Percentiles rank a stretch among this genome's conserved stretches.
Conservation (phyloP, 2,113 vertebrate species). For the Oncorhynchus mykiss region DNA sequence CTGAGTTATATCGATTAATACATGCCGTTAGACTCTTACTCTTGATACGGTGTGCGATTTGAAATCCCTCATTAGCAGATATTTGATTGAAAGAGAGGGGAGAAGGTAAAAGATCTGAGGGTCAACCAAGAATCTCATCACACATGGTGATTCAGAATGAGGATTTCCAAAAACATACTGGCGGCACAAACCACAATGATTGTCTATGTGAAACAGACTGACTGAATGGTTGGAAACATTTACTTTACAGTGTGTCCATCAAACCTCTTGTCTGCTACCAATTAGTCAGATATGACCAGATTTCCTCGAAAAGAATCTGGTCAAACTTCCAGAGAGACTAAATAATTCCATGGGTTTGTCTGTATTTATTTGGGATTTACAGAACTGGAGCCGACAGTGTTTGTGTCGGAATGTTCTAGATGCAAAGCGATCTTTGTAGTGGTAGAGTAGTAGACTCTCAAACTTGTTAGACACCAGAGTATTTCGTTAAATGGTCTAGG, state of each 20-base stretch:
- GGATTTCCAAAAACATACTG: conserved; percentile 66
- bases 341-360: conserved; percentile 39
- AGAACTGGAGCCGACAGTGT: neutral
- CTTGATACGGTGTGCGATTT: conserved; percentile 24
- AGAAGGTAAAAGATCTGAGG: conserved; percentile 22
- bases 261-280: conserved; percentile 62
- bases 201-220: conserved; percentile 41
- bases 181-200: conserved; percentile 56
- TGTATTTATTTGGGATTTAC: conserved; percentile 12
- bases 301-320: conserved; percentile 40
- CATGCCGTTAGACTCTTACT: conserved; percentile 38
- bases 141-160: conserved; percentile 57
- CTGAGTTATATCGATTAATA: conserved; percentile 52
- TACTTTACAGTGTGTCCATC: conserved; percentile 67
- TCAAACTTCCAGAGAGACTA: conserved; percentile 39
- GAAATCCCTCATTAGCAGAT: conserved; percentile 37
- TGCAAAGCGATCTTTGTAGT: neutral
- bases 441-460: neutral
- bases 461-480: neutral
- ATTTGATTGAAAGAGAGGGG: conserved; percentile 56
- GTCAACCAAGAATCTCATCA: conserved; percentile 46
- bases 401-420: neutral
- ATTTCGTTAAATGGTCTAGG: too few species aligned
- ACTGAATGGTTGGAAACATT: conserved; percentile 68
- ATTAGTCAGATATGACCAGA: conserved; percentile 56